Base-by-base conservation (phyloP, 2,113 vertebrate genomes). In the Perognathus longimembris region DNA sequence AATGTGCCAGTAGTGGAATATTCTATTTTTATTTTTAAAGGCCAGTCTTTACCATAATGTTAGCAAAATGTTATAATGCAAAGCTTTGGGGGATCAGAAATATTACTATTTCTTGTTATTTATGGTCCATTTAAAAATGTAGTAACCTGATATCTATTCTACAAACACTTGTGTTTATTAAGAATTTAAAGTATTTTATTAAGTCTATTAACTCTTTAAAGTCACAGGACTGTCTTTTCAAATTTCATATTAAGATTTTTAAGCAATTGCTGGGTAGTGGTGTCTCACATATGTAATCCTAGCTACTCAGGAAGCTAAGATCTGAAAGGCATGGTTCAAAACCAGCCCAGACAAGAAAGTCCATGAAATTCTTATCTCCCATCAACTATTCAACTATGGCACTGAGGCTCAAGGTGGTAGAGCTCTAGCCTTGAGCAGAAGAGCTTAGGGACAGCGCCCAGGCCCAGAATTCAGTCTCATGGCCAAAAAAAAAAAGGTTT, bases 141-240 rank as follows among this genome's bases (percentile, higher is more conserved):
- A 28, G 42, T 22, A 7, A 18, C 17, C 45, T 45, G 45, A 83
- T 38, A 76, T 84, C 42, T 73, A 81, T 66, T 34, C 15, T 18
- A 75, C 28, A 89, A 89, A 84, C 66, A 88, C n/a, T n/a, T n/a
- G n/a, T 67, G 77, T 81, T 89, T 45, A 88, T 63, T n/a, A 73
- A 78, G 84, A 70, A 66, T 32, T 79, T 42, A 84, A 73, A 45
- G 45, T 45, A 45, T 45, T 45, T n/a, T 81, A 90, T 50, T 77
- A 92, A 90, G 66, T 21, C 70, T 45, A 45, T 45, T 45, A 45
- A 45, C 45, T 45, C 9, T 45, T 45, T 45, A 45, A 92, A 90
- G 42, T 74, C 54, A 73, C 2, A 30, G 32, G 26, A 71, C 3
- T 84, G 50, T n/a, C 28, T 20, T 93, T 89, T 64, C 3, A 34